Conservation (phyloP, 2,797 vertebrate genomes). For the Pelobates cultripes region DNA sequence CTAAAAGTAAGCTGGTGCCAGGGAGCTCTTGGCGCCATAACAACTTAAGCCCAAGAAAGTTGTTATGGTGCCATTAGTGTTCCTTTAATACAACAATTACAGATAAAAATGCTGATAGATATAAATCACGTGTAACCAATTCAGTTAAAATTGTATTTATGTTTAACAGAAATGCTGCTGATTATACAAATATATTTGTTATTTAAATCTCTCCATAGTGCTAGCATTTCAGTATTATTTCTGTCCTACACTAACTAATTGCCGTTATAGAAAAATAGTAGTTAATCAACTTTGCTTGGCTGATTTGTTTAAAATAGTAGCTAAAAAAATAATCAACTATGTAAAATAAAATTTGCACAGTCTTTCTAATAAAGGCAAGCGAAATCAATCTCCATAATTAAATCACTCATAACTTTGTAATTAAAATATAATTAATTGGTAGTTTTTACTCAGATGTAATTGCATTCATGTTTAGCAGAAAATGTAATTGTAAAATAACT, state of each 20-base stretch:
- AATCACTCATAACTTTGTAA: slow-evolving; percentile 68
- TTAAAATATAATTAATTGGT: slow-evolving; percentile 70
- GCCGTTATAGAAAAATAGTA: slow-evolving; percentile 5
- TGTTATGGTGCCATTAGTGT: no score
- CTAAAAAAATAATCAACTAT: slow-evolving; percentile 27
- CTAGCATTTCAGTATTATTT: neutral
- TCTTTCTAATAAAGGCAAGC: slow-evolving; percentile 65
- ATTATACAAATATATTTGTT: neutral
- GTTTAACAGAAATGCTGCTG: no score
- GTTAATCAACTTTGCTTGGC: slow-evolving; percentile 31
- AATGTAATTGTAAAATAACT: slow-evolving; percentile 61
- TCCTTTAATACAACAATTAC: no score
- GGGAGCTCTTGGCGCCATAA: no score
- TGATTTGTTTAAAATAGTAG: slow-evolving; percentile 39
- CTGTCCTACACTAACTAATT: neutral
- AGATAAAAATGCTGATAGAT: no score
- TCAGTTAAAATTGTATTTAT: no score
- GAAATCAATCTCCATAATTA: slow-evolving; percentile 78
- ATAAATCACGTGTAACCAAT: no score
- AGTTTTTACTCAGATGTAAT: slow-evolving; percentile 71
- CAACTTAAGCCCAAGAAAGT: no score
- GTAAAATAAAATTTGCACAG: slow-evolving; percentile 59
- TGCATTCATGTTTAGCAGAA: slow-evolving; percentile 67
- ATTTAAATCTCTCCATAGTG: no score
- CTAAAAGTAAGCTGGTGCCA: no score